Evolutionary conservation across 2,888 invertebrate species (phyloP).

Genomic region (Hypsopygia costalis): DNA sequence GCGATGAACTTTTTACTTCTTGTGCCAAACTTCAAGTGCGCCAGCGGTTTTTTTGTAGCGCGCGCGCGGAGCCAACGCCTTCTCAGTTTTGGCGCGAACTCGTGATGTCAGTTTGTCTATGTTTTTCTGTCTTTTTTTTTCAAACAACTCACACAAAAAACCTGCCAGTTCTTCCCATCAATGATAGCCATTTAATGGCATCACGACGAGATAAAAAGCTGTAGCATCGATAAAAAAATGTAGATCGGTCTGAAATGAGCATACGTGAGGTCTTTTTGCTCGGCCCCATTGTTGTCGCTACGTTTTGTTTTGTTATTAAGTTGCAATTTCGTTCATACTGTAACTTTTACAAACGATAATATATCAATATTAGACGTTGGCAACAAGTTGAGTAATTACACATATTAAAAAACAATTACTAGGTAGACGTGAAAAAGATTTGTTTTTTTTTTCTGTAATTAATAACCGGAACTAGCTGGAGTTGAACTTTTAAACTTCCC

Average conservation of each 20-base stretch:
- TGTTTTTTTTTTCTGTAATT: neutral
- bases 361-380: neutral
- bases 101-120: constrained; percentile 39
- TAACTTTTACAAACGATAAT: neutral
- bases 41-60: constrained; percentile 18
- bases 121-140: constrained; percentile 33
- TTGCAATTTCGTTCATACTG: constrained; percentile 18
- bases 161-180: constrained; percentile 41
- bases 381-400: neutral
- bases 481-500: too few relatives aligned
- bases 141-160: constrained; percentile 29
- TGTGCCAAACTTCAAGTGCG: constrained; percentile 11
- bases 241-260: constrained; percentile 39
- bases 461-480: neutral
- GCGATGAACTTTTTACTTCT: constrained; percentile 16
- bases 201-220: constrained; percentile 34
- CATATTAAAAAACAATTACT: constrained; percentile 6
- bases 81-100: constrained; percentile 42
- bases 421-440: neutral
- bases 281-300: constrained; percentile 26
- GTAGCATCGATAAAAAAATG: constrained; percentile 30
- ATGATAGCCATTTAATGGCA: constrained; percentile 56
- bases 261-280: constrained; percentile 25
- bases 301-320: constrained; percentile 24
- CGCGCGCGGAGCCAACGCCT: constrained; percentile 30